Conservation (phyloP, 2,888 invertebrate species). For the Nysson spinosus region DNA sequence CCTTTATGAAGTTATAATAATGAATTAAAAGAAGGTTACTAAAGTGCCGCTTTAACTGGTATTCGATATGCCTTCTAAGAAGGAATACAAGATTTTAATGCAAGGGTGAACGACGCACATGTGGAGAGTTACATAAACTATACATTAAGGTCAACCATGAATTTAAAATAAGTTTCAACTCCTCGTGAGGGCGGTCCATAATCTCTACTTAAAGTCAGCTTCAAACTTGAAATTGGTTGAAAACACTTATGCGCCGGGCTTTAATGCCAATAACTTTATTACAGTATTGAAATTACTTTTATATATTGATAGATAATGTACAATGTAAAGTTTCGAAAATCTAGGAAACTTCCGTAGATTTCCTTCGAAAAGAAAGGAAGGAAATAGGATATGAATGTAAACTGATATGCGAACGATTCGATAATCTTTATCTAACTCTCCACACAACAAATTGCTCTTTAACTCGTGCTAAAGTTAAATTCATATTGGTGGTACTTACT, state of each 20-base stretch:
- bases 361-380: too few species aligned
- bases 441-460: neutral
- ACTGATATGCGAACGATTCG: too few species aligned
- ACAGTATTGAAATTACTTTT: neutral
- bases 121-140: neutral
- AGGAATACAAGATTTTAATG: too few species aligned
- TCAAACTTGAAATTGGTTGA: constrained; percentile 19
- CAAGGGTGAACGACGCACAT: too few species aligned
- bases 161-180: constrained; percentile 9
- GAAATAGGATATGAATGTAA: too few species aligned
- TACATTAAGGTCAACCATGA: constrained; percentile 3
- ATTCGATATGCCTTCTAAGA: too few species aligned
- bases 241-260: neutral
- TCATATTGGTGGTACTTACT: constrained; percentile 14
- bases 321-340: too few species aligned
- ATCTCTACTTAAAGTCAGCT: constrained; percentile 6
- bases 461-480: neutral
- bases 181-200: neutral
- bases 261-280: neutral
- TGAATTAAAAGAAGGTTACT: too few species aligned
- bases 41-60: too few species aligned
- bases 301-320: too few species aligned
- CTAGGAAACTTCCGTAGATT: too few species aligned
- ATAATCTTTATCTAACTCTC: neutral
- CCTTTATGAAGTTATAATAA: too few species aligned